Conservation (phyloP, 1,140 invertebrate species). For the Grapholita molesta region DNA sequence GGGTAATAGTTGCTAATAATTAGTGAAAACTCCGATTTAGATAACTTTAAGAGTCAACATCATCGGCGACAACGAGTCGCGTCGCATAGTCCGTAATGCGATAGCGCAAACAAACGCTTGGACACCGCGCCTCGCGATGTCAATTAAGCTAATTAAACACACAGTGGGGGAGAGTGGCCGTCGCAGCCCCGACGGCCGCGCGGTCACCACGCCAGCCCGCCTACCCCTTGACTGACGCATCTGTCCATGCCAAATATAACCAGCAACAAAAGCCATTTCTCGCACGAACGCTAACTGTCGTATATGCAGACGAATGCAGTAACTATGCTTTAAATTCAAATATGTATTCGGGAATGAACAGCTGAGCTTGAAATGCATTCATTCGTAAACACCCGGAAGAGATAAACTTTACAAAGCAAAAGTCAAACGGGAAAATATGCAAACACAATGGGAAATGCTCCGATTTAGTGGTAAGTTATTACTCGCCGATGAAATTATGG, state of each 20-base stretch:
- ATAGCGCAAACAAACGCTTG: conserved; percentile 75
- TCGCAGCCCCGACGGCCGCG: conserved; percentile 36
- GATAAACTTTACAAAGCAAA: conserved; percentile 48
- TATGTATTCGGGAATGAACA: conserved; percentile 12
- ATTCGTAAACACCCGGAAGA: conserved; percentile 30
- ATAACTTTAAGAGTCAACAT: conserved; percentile 16
- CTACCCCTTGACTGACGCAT: conserved; percentile 55
- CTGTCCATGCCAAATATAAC: conserved; percentile 31
- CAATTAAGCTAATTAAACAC: conserved; percentile 78
- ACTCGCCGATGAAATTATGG: conserved; percentile 75
- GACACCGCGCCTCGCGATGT: conserved; percentile 73
- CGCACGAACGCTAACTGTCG: conserved; percentile 24
- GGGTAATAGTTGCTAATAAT: background rate
- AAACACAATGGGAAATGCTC: conserved; percentile 62
- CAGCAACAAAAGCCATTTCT: conserved; percentile 60
- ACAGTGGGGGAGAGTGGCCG: conserved; percentile 56
- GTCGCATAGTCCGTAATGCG: conserved; percentile 54
- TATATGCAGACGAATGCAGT: background rate
- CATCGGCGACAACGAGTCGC: conserved; percentile 27
- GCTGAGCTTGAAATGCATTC: conserved; percentile 9
- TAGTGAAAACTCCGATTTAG: background rate
- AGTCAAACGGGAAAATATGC: conserved; percentile 57
- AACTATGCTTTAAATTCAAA: conserved; percentile 2
- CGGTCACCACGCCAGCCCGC: conserved; percentile 30
- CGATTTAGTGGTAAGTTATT: conserved; percentile 69